phyloP scores from a whole-genome alignment of 2,888 invertebrate species.

The Psylliodes chrysocephalus region DNA sequence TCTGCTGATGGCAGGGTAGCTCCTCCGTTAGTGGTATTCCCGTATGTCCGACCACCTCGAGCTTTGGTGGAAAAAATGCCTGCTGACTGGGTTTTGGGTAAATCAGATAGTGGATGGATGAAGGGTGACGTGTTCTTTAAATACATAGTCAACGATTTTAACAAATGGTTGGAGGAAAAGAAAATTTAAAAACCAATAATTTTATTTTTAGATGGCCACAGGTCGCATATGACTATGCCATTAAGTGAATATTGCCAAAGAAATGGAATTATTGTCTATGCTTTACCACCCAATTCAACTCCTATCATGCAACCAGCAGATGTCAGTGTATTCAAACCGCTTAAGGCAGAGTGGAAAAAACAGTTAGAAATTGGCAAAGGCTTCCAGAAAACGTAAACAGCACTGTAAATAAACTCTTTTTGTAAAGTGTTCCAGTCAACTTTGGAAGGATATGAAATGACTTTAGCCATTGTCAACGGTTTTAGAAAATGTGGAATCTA shows the following conservation, averaged over 20 bases:
- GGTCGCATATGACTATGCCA: conserved; percentile 30
- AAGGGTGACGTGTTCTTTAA: conserved; percentile 37
- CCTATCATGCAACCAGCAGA: too few relatives aligned
- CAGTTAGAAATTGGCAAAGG: too few relatives aligned
- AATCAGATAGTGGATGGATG: conserved; percentile 50
- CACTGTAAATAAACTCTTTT: too few relatives aligned
- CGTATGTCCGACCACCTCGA: conserved; percentile 41
- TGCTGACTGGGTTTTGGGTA: conserved; percentile 40
- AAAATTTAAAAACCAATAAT: conserved; percentile 39
- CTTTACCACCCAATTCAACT: too few relatives aligned
- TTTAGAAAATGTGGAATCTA: too few relatives aligned
- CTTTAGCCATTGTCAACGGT: too few relatives aligned
- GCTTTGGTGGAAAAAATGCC: conserved; percentile 37
- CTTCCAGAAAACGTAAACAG: too few relatives aligned
- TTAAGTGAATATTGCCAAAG: conserved; percentile 34
- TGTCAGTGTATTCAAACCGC: too few relatives aligned
- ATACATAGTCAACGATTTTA: conserved; percentile 38
- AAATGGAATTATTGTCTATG: too few relatives aligned
- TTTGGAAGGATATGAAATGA: too few relatives aligned
- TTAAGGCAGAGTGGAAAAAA: too few relatives aligned
- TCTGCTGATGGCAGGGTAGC: conserved; percentile 35
- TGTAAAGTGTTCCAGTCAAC: too few relatives aligned
- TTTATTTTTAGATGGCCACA: conserved; percentile 39
- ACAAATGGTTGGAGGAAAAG: conserved; percentile 31
- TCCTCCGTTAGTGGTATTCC: conserved; percentile 40